Conservation (phyloP, 2,888 invertebrate species). For the Cancer borealis region DNA sequence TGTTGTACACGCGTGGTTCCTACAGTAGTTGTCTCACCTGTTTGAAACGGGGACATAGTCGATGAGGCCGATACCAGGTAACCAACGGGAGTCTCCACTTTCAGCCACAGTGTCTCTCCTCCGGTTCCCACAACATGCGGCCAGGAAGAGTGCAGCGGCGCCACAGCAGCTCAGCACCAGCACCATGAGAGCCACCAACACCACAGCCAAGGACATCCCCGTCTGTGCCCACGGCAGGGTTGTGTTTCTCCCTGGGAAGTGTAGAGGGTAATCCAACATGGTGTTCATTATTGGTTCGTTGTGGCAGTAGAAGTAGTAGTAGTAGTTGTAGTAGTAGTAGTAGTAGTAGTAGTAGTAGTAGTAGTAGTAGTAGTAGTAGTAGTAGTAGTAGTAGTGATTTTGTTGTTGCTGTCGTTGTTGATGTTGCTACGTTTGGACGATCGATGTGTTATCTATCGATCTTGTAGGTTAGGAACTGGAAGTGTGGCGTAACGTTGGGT, state of each 20-base stretch:
- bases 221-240: slow-evolving; percentile 63
- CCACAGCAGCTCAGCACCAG: slow-evolving; percentile 71
- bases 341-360: slow-evolving; percentile 42
- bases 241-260: slow-evolving; percentile 56
- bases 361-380: slow-evolving; percentile 34
- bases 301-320: slow-evolving; percentile 32
- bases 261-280: slow-evolving; percentile 59
- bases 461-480: neutral
- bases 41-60: slow-evolving; percentile 76
- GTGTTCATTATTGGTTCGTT: neutral
- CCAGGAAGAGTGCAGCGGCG: slow-evolving; percentile 65
- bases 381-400: neutral
- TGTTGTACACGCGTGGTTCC: neutral
- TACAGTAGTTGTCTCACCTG: slow-evolving; percentile 61
- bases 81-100: slow-evolving; percentile 73
- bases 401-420: neutral
- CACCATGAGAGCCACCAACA: slow-evolving; percentile 68
- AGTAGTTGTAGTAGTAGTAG: slow-evolving; percentile 38
- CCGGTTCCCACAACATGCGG: slow-evolving; percentile 72
- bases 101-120: slow-evolving; percentile 74
- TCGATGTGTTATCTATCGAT: neutral
- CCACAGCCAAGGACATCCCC: slow-evolving; percentile 66
- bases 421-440: neutral
- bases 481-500: neutral
- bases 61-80: slow-evolving; percentile 76